A percentile compares a stretch with the other conserved stretches of the same genome.
phyloP scores from a whole-genome alignment of 2,113 vertebrate species.

The Hypomesus transpacificus region DNA sequence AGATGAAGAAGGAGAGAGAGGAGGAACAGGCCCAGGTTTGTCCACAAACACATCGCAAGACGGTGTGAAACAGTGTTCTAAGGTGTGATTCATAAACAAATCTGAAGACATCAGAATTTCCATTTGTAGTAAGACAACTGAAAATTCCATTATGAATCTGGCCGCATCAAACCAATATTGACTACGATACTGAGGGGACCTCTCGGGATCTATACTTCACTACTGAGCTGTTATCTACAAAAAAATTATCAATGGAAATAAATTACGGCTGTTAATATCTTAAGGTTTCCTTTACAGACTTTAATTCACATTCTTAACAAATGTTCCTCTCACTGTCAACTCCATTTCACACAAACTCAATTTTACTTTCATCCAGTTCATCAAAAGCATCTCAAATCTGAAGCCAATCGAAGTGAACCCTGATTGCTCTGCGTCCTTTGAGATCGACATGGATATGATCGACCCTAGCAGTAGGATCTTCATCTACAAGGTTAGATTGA shows the following conservation, averaged over 20 bases:
- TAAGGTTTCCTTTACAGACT: too few relatives aligned
- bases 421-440: slow-evolving; percentile 70
- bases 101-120: background rate
- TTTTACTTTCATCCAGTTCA: slow-evolving; percentile 61
- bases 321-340: background rate
- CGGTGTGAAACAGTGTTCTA: background rate
- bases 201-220: too few relatives aligned
- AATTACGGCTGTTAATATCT: too few relatives aligned
- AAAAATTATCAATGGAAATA: too few relatives aligned
- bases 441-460: slow-evolving; percentile 81
- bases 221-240: too few relatives aligned
- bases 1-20: slow-evolving; percentile 73
- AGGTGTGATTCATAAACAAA: background rate
- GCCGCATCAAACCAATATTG: too few relatives aligned
- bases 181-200: too few relatives aligned
- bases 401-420: slow-evolving; percentile 70
- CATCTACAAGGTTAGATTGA: slow-evolving; percentile 78
- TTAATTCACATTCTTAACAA: background rate
- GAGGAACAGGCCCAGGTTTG: slow-evolving; percentile 73
- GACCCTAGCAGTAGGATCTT: slow-evolving; percentile 72
- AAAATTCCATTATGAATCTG: too few relatives aligned
- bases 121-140: too few relatives aligned
- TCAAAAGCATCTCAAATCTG: slow-evolving; percentile 69
- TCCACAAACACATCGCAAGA: background rate
- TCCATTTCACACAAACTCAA: background rate